A percentile compares a stretch with the other conserved stretches of the same genome.
These are phyloP conservation scores for Pogonomyrmex californicus DNA, from an alignment of 1,140 invertebrate genomes.

Conservation along the genomic window DNA sequence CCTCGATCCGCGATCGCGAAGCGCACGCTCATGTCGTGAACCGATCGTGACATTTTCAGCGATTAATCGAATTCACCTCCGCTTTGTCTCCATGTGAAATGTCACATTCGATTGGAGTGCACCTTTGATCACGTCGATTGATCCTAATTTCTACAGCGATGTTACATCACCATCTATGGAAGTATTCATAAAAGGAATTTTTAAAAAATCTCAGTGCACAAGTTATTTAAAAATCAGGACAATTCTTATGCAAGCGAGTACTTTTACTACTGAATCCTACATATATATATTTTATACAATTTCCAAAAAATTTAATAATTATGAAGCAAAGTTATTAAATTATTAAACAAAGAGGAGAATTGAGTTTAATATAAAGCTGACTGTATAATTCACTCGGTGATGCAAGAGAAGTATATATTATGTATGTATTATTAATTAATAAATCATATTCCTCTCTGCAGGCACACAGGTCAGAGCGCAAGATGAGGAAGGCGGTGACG, in stretches of 20 bases:
- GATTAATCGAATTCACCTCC: conserved; percentile 45
- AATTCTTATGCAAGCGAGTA: background rate
- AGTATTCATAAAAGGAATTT: background rate
- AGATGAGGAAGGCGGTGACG: conserved; percentile 90
- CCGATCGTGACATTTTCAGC: conserved; percentile 74
- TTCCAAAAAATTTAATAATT: background rate
- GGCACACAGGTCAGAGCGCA: conserved; percentile 84
- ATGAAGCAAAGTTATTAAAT: background rate
- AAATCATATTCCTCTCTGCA: conserved; percentile 53
- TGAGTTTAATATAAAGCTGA: background rate
- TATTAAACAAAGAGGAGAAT: background rate
- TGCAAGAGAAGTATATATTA: background rate
- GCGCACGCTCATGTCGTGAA: conserved; percentile 55
- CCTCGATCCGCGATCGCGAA: conserved; percentile 66
- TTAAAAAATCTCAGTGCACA: background rate
- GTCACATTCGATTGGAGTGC: conserved; percentile 29
- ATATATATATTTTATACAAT: background rate
- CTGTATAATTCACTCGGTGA: background rate
- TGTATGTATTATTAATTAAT: background rate
- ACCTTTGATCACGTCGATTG: background rate
- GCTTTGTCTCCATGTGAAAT: conserved; percentile 30
- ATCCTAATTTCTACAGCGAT: background rate
- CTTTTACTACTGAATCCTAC: background rate
- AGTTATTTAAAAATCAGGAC: background rate
- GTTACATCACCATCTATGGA: background rate